Conservation (phyloP, 2,888 invertebrate genomes). For the Atethmia centrago region DNA sequence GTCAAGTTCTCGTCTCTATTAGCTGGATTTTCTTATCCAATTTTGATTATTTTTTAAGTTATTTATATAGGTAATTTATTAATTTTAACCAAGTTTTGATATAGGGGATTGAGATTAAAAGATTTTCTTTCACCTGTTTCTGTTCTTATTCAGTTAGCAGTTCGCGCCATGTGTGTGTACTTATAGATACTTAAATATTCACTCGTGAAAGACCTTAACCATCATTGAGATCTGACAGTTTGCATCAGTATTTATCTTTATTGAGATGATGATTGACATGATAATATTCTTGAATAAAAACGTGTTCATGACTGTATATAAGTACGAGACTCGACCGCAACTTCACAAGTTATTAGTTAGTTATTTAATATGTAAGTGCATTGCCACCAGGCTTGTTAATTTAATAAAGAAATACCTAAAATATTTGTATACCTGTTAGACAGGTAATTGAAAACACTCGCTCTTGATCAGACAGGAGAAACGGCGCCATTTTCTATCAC, state of each 20-base stretch:
- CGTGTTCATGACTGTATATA: not conserved
- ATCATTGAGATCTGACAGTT: constrained; percentile 16
- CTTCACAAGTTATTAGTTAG: not conserved
- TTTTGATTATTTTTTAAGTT: not conserved
- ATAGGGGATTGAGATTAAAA: not conserved
- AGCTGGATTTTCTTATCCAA: not conserved
- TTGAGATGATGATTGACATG: constrained; percentile 20
- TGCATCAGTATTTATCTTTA: constrained; percentile 24
- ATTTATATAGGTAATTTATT: not conserved
- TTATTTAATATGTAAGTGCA: constrained; percentile 7
- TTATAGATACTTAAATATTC: constrained; percentile 4
- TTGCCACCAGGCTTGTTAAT: constrained; percentile 10
- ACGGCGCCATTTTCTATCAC: constrained; percentile 32
- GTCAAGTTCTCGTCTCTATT: not conserved
- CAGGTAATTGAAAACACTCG: constrained; percentile 17
- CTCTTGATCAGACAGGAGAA: not conserved
- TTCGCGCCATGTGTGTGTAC: not conserved
- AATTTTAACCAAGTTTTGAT: not conserved
- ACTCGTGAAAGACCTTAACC: constrained; percentile 3
- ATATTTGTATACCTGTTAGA: constrained; percentile 16
- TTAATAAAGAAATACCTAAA: constrained; percentile 6
- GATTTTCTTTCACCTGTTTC: not conserved
- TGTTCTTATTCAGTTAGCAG: not conserved
- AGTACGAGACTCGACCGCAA: not conserved
- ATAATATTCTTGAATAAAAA: constrained; percentile 24